These are phyloP conservation scores for Thera britannica DNA, from an alignment of 2,888 invertebrate species.

Conservation along the genomic window DNA sequence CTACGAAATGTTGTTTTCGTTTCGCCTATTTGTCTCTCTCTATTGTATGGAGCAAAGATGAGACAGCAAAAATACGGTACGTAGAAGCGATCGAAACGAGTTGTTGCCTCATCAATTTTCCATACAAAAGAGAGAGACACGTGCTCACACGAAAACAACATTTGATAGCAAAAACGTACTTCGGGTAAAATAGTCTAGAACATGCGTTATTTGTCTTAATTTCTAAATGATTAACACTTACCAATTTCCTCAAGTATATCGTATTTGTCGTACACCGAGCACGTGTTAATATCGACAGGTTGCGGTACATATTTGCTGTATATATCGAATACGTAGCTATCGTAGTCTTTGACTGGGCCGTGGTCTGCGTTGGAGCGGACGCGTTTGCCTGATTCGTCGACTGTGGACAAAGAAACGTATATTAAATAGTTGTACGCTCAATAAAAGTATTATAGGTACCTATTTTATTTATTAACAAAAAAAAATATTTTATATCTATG, in stretches of 20 bases:
- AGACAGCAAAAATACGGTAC: too few species aligned
- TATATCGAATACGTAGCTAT: slow-evolving; percentile 98
- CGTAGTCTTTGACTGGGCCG: slow-evolving; percentile 97
- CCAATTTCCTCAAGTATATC: slow-evolving; percentile 99
- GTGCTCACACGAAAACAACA: too few species aligned
- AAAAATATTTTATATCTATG: too few species aligned
- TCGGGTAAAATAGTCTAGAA: not conserved
- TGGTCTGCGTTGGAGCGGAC: slow-evolving; percentile 95
- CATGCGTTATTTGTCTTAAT: not conserved
- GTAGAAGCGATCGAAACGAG: too few species aligned
- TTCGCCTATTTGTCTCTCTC: too few species aligned
- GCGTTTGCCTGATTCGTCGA: slow-evolving; percentile 94
- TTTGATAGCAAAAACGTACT: too few species aligned
- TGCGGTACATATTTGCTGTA: slow-evolving; percentile 99
- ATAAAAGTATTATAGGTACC: too few species aligned
- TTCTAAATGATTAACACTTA: slow-evolving; percentile 54
- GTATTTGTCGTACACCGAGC: slow-evolving; percentile 98
- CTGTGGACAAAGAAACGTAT: slow-evolving; percentile 50
- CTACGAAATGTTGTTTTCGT: too few species aligned
- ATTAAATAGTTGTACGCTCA: not conserved
- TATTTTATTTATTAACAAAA: too few species aligned
- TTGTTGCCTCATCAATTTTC: too few species aligned
- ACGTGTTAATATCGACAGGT: slow-evolving; percentile 97
- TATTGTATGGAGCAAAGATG: too few species aligned
- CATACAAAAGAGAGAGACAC: too few species aligned